These are phyloP conservation scores for Diaprepes abbreviatus DNA, from an alignment of 2,888 invertebrate genomes.

Conservation along the genomic window DNA sequence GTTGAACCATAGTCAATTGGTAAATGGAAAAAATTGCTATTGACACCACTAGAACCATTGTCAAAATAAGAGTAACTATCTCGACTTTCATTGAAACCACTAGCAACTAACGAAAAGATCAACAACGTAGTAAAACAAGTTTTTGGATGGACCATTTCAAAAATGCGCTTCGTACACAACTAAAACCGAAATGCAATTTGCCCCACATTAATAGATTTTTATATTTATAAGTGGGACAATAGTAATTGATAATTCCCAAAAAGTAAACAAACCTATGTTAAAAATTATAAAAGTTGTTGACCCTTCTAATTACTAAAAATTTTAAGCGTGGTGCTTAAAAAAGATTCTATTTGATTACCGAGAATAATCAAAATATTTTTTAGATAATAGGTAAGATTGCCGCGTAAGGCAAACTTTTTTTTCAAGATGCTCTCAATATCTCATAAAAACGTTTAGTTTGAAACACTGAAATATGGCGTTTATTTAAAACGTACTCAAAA, in stretches of 20 bases:
- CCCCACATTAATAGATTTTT: constrained; percentile 3
- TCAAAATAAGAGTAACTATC: not conserved
- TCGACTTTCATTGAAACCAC: not conserved
- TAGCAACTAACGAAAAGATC: not conserved
- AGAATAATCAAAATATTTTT: constrained; percentile 2
- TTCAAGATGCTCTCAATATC: no score
- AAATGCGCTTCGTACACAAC: not conserved
- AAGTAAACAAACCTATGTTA: constrained; percentile 6
- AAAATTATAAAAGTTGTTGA: constrained; percentile 5
- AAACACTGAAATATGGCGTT: no score
- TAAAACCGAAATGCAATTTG: not conserved
- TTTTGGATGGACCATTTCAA: constrained; percentile 2
- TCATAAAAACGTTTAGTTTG: no score
- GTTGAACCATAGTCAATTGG: constrained; percentile 22
- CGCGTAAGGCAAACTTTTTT: no score
- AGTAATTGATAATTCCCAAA: constrained; percentile 7
- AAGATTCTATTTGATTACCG: not conserved
- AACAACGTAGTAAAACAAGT: not conserved
- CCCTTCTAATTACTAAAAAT: not conserved
- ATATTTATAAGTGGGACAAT: constrained; percentile 14
- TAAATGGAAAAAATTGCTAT: not conserved
- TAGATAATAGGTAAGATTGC: no score
- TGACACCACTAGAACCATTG: not conserved
- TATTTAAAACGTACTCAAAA: no score
- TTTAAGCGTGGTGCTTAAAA: not conserved